Base-by-base conservation (phyloP, 2,888 invertebrate species). In the Sthenelais limicola region DNA sequence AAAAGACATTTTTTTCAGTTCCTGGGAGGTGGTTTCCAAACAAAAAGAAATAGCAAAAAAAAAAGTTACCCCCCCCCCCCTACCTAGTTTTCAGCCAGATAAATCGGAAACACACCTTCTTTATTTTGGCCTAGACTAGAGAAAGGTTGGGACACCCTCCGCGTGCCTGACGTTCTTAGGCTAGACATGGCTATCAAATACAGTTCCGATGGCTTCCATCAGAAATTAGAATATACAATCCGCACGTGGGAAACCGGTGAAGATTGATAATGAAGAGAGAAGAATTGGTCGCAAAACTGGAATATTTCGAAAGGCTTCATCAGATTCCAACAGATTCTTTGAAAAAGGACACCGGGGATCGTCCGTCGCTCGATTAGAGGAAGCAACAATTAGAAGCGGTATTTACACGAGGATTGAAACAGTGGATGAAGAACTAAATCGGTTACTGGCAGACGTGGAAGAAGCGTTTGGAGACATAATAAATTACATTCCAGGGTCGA, bases 121-220 rank as follows among this genome's bases (percentile, higher is more conserved):
- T n/a, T n/a, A n/a, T n/a, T n/a, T n/a, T n/a, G n/a, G n/a, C n/a
- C n/a, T n/a, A n/a, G 87, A 38, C 78, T 88, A 68, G 86, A 88
- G 79, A 80, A 79, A 71, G 83, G 87, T 4, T 88, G 88, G 88
- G 76, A 77, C 4, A 54, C 78, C 12, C 78, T 88, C 7, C 82
- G 84, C 73, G 84, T 88, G 84, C 84, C 87, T 0, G 87, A 88
- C 74, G 77, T 75, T 56, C 80, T 80, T n/a, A 82, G 83, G 70
- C 79, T 88, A 43, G 87, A 88, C 75, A 88, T 88, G 87, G 86
- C 87, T 47, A 86, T 88, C 68, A 88, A 87, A 77, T 88, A 88
- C 81, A 85, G 86, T 79, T 82, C 82, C 71, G 82, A 85, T 47
- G 77, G 79, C 18, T 85, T 82, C 79, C 83, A 80, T 71, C 54